Percentiles rank a stretch among this genome's conserved stretches.
phyloP scores from a whole-genome alignment of 2,888 invertebrate genomes.

The Copidosoma aretas region DNA sequence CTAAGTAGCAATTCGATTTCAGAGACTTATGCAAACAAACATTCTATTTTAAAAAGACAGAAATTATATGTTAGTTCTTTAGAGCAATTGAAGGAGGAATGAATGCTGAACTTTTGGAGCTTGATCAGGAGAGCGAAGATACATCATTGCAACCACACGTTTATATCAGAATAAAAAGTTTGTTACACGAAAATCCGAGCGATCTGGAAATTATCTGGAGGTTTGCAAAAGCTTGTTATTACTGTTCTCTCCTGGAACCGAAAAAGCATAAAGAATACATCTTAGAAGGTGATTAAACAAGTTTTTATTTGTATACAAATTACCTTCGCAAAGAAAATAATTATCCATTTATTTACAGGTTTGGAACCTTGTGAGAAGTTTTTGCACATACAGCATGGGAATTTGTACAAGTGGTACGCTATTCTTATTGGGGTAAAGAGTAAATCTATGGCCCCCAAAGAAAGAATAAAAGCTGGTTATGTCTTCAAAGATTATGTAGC shows the following conservation, averaged over 20 bases:
- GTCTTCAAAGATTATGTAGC: conserved; percentile 74
- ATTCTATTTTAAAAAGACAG: conserved; percentile 46
- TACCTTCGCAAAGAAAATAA: neutral
- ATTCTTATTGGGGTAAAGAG: conserved; percentile 71
- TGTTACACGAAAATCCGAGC: conserved; percentile 49
- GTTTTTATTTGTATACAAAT: conserved; percentile 13
- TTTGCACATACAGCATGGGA: conserved; percentile 64
- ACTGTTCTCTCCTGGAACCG: conserved; percentile 46
- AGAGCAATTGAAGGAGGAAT: conserved; percentile 53
- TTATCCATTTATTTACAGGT: conserved; percentile 58
- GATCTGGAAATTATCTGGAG: conserved; percentile 58
- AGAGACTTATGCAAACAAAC: conserved; percentile 29
- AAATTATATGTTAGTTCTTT: conserved; percentile 57
- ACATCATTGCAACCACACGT: conserved; percentile 43
- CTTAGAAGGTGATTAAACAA: conserved; percentile 50
- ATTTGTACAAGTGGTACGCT: conserved; percentile 78
- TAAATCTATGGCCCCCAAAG: conserved; percentile 68
- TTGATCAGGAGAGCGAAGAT: conserved; percentile 49
- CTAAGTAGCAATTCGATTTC: conserved; percentile 29
- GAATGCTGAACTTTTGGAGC: conserved; percentile 47
- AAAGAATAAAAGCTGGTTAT: conserved; percentile 72
- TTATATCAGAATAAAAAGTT: conserved; percentile 49
- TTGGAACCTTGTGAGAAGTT: conserved; percentile 67
- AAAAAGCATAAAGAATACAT: conserved; percentile 46
- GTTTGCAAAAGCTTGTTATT: conserved; percentile 54